A percentile compares a stretch with the other conserved stretches of the same genome.
Evolutionary conservation across 1,140 invertebrate genomes (phyloP).

Genomic region (Drosophila lini): DNA sequence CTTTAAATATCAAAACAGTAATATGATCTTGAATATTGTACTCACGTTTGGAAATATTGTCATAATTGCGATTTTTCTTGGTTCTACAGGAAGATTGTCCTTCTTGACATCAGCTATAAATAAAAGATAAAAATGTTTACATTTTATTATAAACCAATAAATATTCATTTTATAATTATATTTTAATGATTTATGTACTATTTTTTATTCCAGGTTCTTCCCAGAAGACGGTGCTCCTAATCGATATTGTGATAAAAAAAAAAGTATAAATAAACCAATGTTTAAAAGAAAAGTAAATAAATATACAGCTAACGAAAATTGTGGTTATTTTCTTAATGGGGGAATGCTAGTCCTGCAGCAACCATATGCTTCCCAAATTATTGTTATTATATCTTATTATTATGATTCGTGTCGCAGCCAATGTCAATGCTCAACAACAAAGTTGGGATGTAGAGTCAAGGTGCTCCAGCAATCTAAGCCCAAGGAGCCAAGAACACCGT

Average conservation of each 20-base stretch:
- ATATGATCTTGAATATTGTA: background rate
- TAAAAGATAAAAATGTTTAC: background rate
- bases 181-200: background rate
- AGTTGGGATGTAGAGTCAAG: conserved; percentile 1
- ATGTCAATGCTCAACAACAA: conserved; percentile 1
- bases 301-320: background rate
- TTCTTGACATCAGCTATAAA: conserved; percentile 8
- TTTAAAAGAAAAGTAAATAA: conserved; percentile 4
- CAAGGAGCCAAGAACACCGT: conserved; percentile 1
- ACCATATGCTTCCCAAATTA: background rate
- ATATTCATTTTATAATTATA: background rate
- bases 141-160: background rate
- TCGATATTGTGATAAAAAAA: background rate
- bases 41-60: conserved; percentile 6
- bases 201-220: background rate
- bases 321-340: background rate
- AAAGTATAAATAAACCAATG: background rate
- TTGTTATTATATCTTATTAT: conserved; percentile 7
- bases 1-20: conserved; percentile 1
- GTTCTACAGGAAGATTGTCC: background rate
- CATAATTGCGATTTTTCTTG: background rate
- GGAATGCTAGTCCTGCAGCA: background rate
- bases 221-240: background rate
- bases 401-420: conserved; percentile 3
- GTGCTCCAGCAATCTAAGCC: background rate